Evolutionary conservation across 2,113 vertebrate species (phyloP), one percentile per base, ranked within the genome.

Genomic region (Ciconia stormi): DNA sequence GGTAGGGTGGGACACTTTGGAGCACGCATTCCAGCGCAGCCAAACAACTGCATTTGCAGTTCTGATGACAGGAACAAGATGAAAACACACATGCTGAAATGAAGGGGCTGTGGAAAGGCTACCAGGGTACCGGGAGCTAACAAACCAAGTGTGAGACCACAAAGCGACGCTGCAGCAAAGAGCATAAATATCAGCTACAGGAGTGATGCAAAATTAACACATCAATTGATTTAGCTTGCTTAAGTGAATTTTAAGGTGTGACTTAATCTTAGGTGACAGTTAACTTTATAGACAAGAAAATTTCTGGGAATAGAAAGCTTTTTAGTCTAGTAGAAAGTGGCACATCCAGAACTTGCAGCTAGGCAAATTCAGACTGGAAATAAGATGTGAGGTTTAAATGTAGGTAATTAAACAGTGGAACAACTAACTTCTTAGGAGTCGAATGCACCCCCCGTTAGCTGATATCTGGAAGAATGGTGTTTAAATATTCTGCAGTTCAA

Each of bases 121-220:
- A 0, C 6, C 0, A 2, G 36, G 16, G 44, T 7, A 3, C 10
- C 1, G 9, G 36, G 50, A 70, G 44, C 13, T 50, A 18, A 59
- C 42, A 63, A 78, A 56, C 22, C 16, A 4, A 8, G 20, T 22
- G 53, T 23, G 4, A 77, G 23, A 52, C 16, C 65, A 47, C 49
- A 82, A 17, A 74, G 56, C n/a, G 44, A 25, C 2, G 1, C 36
- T 40, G 26, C 13, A 63, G 59, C 32, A 52, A 82, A 46, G n/a
- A 29, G 13, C 3, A 2, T 7, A 58, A 84, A 50, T 20, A 63
- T 18, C 78, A 83, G 58, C 49, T 42, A 17, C 67, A 42, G 22
- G 12, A 77, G 27, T 2, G 62, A 47, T 62, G 58, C 66, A 76
- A 26, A 77, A 63, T 62, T 34, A 58, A 53, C 49, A 91, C 18